These are phyloP conservation scores for Daubentonia madagascariensis DNA, from an alignment of 2,113 vertebrate genomes.

Conservation along the genomic window DNA sequence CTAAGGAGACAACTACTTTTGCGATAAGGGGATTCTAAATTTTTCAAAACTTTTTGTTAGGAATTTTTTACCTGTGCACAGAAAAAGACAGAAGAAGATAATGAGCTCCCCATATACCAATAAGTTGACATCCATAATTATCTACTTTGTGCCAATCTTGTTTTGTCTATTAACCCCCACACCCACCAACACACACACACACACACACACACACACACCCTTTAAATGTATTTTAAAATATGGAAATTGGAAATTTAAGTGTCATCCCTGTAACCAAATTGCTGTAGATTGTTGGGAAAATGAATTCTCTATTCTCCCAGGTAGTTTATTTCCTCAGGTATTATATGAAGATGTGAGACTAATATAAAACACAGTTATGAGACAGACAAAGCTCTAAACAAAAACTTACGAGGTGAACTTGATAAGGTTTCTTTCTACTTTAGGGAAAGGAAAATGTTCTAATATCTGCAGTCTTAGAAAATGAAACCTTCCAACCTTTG, in stretches of 20 bases:
- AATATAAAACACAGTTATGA: background rate
- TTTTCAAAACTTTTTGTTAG: background rate
- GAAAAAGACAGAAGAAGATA: background rate
- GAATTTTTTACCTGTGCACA: background rate
- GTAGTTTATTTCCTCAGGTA: background rate
- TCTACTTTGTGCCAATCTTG: background rate
- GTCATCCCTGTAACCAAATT: background rate
- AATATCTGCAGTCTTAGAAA: background rate
- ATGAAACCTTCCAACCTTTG: background rate
- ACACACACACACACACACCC: background rate
- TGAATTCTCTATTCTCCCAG: background rate
- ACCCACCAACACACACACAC: background rate
- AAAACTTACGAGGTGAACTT: background rate
- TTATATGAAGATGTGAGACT: background rate
- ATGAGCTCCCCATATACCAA: background rate
- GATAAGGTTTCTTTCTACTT: background rate
- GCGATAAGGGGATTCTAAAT: background rate
- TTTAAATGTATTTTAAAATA: background rate
- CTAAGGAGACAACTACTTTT: background rate
- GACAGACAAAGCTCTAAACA: background rate
- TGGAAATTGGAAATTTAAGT: background rate
- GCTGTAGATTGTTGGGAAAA: background rate
- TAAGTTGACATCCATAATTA: background rate
- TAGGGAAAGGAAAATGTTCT: background rate
- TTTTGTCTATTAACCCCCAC: background rate